Evolutionary conservation across 1,140 invertebrate species (phyloP), one percentile per base, ranked within the genome.

Genomic region (Zophobas atratus): DNA sequence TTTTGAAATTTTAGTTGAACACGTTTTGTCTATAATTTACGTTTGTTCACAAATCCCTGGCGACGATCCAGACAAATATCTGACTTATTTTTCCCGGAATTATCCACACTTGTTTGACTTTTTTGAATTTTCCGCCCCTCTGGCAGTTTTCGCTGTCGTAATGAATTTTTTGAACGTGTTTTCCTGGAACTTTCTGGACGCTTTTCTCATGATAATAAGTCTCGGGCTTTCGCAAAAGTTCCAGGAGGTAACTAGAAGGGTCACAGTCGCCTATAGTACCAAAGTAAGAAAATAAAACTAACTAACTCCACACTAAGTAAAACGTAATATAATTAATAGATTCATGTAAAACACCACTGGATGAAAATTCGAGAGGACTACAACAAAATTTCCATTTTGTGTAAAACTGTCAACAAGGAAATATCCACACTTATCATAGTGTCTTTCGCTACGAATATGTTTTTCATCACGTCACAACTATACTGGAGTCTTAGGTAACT

Each of bases 401-500:
- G 49, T 20, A 73, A 55, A 39, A 55, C 33, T 4, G 49, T 73
- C 51, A 55, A 73, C 32, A 38, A 73, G 5, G n/a, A 55, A 53
- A 53, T 73, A 36, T 32, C 41, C 36, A 56, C 49, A 1, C 38
- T 73, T 0, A 73, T 73, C n/a, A 33, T 73, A n/a, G 36, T 73
- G 1, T 73, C 71, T 1, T 56, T 73, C 35, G 48, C 32, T 5
- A 56, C 48, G 39, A 73, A 41, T 41, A 53, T 73, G 49, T 73
- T 43, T 39, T 73, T 73, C 36, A 53, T 53, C 38, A 5, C 56
- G 39, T 36, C 71, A n/a, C 71, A 73, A 39, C 71, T 73, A 1
- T 73, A 55, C 20, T 73, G 71, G 71, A 56, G 49, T 38, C 55
- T 73, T 6, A 55, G 1, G 71, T 73, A 73, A 41, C 20, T 67